phyloP scores from a whole-genome alignment of 2,113 vertebrate genomes.

The Melanocharis versteri region DNA sequence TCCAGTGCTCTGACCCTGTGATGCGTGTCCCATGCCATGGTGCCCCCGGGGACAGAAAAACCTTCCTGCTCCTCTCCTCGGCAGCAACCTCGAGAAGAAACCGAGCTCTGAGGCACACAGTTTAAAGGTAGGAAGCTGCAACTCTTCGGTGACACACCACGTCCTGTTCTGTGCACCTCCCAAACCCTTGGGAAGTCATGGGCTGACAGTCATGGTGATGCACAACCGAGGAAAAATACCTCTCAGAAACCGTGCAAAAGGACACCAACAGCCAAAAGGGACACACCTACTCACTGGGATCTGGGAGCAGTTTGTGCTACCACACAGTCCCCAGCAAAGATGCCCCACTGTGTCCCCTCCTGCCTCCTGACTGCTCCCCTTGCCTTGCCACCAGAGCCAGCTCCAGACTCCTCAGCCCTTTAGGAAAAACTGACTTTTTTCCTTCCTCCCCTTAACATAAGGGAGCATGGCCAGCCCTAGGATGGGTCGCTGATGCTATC shows the following conservation, averaged over 20 bases:
- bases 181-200: not conserved
- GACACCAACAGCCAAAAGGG: not conserved
- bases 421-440: not conserved
- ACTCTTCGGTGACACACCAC: not conserved
- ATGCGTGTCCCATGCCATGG: too few relatives aligned
- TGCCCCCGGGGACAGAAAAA: not conserved
- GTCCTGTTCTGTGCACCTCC: not conserved
- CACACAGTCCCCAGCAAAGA: not conserved
- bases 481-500: not conserved
- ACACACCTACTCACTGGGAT: too few relatives aligned
- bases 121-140: not conserved
- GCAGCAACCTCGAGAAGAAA: not conserved
- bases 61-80: not conserved
- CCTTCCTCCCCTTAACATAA: accelerated
- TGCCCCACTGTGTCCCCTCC: accelerated
- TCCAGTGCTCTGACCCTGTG: not conserved
- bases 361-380: not conserved
- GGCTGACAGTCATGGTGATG: not conserved
- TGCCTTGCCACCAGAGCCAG: not conserved
- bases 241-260: not conserved
- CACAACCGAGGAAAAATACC: accelerated
- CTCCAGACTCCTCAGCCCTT: not conserved
- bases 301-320: not conserved
- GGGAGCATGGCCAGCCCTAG: accelerated
- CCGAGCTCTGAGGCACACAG: not conserved